Evolutionary conservation across 2,797 vertebrate species (phyloP).

Genomic region (Dipus sagitta): DNA sequence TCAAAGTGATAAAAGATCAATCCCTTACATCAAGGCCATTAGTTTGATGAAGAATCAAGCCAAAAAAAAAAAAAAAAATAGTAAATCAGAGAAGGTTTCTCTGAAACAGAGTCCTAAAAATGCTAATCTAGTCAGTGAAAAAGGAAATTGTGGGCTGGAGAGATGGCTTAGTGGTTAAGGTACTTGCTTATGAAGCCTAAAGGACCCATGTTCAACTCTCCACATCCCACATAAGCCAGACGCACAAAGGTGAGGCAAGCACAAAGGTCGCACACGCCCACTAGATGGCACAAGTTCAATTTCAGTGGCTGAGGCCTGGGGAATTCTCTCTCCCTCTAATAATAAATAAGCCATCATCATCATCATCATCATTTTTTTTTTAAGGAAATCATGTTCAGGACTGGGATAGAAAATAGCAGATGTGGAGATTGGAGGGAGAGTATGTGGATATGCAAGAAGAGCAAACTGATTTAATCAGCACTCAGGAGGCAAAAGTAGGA

Average conservation of each 20-base stretch:
- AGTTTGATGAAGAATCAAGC: not conserved
- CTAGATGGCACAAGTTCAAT: no score
- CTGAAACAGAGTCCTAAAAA: constrained; percentile 40
- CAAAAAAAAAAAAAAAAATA: constrained; percentile 16
- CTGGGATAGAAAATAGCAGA: not conserved
- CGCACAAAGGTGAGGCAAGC: no score
- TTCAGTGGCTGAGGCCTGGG: no score
- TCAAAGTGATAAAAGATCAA: constrained; percentile 24
- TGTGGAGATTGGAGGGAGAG: not conserved
- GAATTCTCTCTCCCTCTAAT: no score
- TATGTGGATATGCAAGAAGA: not conserved
- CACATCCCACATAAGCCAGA: no score
- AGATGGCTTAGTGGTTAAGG: no score
- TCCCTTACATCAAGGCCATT: not conserved
- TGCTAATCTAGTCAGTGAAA: constrained; percentile 9
- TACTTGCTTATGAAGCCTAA: no score
- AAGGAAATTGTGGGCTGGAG: not conserved
- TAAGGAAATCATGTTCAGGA: not conserved
- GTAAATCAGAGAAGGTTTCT: not conserved
- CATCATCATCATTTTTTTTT: no score
- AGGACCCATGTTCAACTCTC: no score
- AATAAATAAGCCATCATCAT: no score
- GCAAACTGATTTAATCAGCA: not conserved
- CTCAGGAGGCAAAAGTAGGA: no score
- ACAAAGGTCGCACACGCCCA: no score